Evolutionary conservation across 1,140 invertebrate genomes (phyloP), one percentile per base, ranked within the genome.

Genomic region (Euura lappo): DNA sequence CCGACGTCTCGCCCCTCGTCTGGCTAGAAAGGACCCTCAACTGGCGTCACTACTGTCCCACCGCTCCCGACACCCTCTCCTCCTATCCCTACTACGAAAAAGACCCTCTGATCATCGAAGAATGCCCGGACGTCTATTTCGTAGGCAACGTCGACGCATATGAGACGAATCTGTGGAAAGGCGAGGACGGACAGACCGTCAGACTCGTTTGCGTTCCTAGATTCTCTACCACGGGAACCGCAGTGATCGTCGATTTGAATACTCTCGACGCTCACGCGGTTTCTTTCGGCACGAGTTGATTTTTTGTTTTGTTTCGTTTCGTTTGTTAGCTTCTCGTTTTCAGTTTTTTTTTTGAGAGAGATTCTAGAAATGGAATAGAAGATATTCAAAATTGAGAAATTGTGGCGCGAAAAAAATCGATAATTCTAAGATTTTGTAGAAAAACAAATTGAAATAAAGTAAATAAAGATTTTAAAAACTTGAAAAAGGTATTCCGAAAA

Each of bases 91-190:
- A 93, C 84, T 89, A 92, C 79, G 90, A 93, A 69, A 91, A 91
- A 72, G 98, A 99, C 89, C 96, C 97, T 2, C 97, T 99, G 81
- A 93, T 98, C 72, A 90, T 99, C 60, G 89, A 92, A 44, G 89
- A 94, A 72, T 94, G 94, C 83, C 97, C 98, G 2, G 93, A 98
- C 86, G 89, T 99, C 64, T 95, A 95, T 83, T 99, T 99, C 87
- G 91, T 91, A 83, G 96, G 96, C 1, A 98, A 98, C 88, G 94
- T 94, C 83, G 84, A 90, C 1, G 87, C 91, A 81, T 96, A 93
- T 86, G 89, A 90, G 65, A 94, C 92, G 1, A 93, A 92, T 79
- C 64, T 94, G 3, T 91, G 91, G 85, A 85, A 89, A 89, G 91
- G 92, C 90, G 84, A 89, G 10, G 84, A 90, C 46, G 89, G 89